phyloP scores from a whole-genome alignment of 2,797 vertebrate species.

The Hozukius guyotensis region DNA sequence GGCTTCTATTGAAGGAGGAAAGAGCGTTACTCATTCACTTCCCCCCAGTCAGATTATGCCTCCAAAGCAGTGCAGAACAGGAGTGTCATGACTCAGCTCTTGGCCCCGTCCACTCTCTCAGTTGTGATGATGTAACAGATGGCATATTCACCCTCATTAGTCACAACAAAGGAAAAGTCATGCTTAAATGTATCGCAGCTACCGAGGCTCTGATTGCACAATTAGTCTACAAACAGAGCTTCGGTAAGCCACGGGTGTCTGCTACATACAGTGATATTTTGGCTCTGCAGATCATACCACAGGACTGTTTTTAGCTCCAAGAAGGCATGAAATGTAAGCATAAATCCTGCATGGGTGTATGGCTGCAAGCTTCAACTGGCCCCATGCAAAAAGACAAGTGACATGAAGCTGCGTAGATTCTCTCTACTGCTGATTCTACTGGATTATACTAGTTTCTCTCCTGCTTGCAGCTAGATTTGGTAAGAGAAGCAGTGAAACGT shows the following conservation, averaged over 20 bases:
- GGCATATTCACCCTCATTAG: constrained; percentile 70
- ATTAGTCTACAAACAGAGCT: constrained; percentile 42
- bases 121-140: constrained; percentile 74
- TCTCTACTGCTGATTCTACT: not conserved
- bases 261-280: constrained; percentile 35
- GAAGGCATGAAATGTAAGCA: not conserved
- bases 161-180: constrained; percentile 67
- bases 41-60: constrained; percentile 45
- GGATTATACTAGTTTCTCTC: not conserved
- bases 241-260: constrained; percentile 3
- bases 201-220: constrained; percentile 45
- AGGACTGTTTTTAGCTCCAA: constrained; percentile 12
- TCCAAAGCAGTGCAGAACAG: constrained; percentile 50
- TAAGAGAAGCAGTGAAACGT: not conserved
- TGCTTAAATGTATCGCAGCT: constrained; percentile 51
- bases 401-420: not conserved
- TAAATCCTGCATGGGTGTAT: not conserved
- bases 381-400: not conserved
- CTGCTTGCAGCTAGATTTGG: constrained; percentile 2
- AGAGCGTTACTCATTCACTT: constrained; percentile 49
- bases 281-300: not conserved
- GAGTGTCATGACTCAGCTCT: constrained; percentile 77
- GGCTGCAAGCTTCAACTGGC: constrained; percentile 11
- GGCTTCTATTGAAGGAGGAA: constrained; percentile 34
- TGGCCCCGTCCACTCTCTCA: constrained; percentile 63